Evolutionary conservation across 2,113 vertebrate genomes (phyloP), one percentile per base, ranked within the genome.

Genomic region (Pandion haliaetus): DNA sequence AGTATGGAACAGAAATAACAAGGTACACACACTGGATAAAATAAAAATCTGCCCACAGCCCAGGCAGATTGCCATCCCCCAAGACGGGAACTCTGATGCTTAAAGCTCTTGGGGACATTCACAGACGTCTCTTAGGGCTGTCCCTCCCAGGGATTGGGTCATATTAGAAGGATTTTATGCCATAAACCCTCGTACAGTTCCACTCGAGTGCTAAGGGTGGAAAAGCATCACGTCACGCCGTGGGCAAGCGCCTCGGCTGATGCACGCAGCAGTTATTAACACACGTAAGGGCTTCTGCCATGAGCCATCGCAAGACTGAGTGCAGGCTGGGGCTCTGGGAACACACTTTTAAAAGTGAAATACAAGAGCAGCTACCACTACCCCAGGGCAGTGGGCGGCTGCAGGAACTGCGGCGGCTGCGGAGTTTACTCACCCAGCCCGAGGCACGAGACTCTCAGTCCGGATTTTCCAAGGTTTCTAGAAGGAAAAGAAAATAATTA

Each of bases 381-480:
- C 8, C 4, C 13, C 12, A 8, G 40, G 31, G 62, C 62, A 18
- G 54, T 1, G 16, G 10, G 78, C 4, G 45, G 54, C 70, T 59
- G 59, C 58, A 9, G 38, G 5, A 6, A 18, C 45, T 2, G 14
- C 2, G 1, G 25, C 2, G 2, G 42, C 21, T 18, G 1, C 8
- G 1, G 6, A 7, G 50, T 26, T 85, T 96, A 99, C 99, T 99
- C 97, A 99, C 99, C 99, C 45, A 99, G 95, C 87, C 99, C 99
- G 40, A 99, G 97, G 96, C 99, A 99, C 4, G 99, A 99, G 82
- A 99, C 99, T 98, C 99, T 97, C 92, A 99, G 98, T 97, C 99
- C 99, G 0, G 99, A 99, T 97, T 99, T 99, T 10, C 99, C 99
- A n/a, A 99, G 99, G 97, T 99, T 99, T 92, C 99, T 99, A 96